A percentile compares a stretch with the other conserved stretches of the same genome.
Conservation (phyloP, 2,797 vertebrate species). For the Sandelia bainsii region DNA sequence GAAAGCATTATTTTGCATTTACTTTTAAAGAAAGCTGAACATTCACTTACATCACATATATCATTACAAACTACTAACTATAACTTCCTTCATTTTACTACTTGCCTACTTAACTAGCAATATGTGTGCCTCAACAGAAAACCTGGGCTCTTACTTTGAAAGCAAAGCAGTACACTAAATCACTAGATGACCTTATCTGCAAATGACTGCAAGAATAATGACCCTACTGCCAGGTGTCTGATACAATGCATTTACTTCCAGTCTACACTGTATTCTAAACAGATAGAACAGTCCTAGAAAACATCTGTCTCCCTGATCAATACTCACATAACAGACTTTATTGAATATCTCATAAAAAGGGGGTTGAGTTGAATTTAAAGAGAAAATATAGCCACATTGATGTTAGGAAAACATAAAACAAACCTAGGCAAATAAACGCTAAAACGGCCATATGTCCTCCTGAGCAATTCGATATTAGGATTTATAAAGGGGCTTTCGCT, state of each 20-base stretch:
- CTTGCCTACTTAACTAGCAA: neutral
- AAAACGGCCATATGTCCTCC: slow-evolving; percentile 22
- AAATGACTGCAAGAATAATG: slow-evolving; percentile 35
- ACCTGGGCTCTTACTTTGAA: neutral
- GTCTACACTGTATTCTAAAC: slow-evolving; percentile 22
- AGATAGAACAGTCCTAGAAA: slow-evolving; percentile 40
- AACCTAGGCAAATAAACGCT: slow-evolving; percentile 10
- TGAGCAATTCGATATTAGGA: slow-evolving; percentile 5
- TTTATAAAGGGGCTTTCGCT: slow-evolving; percentile 29
- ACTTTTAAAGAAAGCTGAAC: neutral
- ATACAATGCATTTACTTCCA: slow-evolving; percentile 26
- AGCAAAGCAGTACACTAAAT: neutral
- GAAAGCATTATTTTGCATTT: neutral
- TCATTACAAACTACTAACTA: neutral
- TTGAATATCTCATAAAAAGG: slow-evolving; percentile 35
- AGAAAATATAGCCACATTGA: neutral
- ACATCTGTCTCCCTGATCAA: slow-evolving; percentile 43
- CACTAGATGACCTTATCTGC: slow-evolving; percentile 6
- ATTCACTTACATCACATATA: neutral
- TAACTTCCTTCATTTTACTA: neutral
- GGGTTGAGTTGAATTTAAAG: slow-evolving; percentile 4
- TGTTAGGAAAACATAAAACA: neutral
- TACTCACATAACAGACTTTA: slow-evolving; percentile 45
- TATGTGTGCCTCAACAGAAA: neutral
- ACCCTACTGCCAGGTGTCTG: slow-evolving; percentile 7